phyloP scores from a whole-genome alignment of 2,888 invertebrate genomes.

The Hyles lineata region DNA sequence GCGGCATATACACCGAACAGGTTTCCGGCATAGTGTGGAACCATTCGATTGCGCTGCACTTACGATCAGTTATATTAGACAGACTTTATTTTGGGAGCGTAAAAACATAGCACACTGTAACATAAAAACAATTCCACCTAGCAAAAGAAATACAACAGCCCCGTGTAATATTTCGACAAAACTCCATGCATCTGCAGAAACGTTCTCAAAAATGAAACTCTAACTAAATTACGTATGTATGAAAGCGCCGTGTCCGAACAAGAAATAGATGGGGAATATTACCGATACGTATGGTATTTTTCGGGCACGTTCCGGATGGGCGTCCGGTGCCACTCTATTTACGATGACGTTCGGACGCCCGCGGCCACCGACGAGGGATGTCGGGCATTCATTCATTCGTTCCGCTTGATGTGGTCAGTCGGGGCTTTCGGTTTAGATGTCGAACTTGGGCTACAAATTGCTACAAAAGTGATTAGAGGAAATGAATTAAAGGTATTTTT shows the following conservation, averaged over 20 bases:
- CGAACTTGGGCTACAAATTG: too few species aligned
- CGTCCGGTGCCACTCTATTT: conserved; percentile 47
- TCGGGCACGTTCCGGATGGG: conserved; percentile 33
- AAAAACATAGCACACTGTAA: too few species aligned
- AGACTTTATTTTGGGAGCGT: too few species aligned
- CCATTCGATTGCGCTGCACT: too few species aligned
- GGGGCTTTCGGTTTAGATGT: not conserved
- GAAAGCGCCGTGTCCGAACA: conserved; percentile 33
- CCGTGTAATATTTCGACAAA: not conserved
- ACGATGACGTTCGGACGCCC: conserved; percentile 46
- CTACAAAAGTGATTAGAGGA: too few species aligned
- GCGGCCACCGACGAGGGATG: conserved; percentile 32
- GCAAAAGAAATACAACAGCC: not conserved
- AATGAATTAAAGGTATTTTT: too few species aligned
- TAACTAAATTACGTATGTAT: conserved; percentile 40
- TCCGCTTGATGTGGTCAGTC: not conserved
- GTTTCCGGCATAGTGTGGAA: too few species aligned
- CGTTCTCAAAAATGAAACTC: conserved; percentile 37
- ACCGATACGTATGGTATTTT: conserved; percentile 41
- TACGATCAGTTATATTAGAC: too few species aligned
- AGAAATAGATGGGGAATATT: conserved; percentile 39
- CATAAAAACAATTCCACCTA: not conserved
- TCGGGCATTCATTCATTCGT: not conserved
- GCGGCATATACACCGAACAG: too few species aligned
- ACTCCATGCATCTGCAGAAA: conserved; percentile 23